phyloP scores from a whole-genome alignment of 2,888 invertebrate genomes.

The Drosophila percnosoma region DNA sequence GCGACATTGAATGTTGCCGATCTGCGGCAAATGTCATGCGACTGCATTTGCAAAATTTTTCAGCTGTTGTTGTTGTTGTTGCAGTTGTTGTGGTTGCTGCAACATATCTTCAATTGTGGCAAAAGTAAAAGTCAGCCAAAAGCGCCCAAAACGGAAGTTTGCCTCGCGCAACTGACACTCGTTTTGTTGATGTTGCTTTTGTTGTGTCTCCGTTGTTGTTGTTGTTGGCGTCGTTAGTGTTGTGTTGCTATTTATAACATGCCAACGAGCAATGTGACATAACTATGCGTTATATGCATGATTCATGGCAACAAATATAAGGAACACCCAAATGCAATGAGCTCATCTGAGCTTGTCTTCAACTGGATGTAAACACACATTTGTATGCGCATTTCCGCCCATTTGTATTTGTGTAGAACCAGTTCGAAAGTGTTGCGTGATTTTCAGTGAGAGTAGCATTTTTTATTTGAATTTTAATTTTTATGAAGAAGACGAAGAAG shows the following conservation, averaged over 20 bases:
- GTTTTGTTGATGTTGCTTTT: constrained; percentile 26
- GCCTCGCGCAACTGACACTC: constrained; percentile 29
- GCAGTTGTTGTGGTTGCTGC: constrained; percentile 20
- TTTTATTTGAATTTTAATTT: neutral
- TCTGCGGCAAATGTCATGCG: constrained; percentile 71
- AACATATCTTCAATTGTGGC: constrained; percentile 51
- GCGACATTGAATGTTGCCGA: constrained; percentile 72
- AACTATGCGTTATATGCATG: constrained; percentile 45
- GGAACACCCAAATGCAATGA: constrained; percentile 61
- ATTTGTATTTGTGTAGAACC: constrained; percentile 24
- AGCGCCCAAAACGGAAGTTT: constrained; percentile 61
- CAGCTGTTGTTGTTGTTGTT: constrained; percentile 9
- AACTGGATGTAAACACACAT: neutral
- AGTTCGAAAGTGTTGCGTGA: constrained; percentile 27
- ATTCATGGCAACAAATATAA: constrained; percentile 51
- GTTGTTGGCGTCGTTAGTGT: constrained; percentile 23
- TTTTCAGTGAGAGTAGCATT: neutral
- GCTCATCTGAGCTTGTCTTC: constrained; percentile 40
- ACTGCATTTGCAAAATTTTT: constrained; percentile 56
- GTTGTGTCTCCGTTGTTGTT: constrained; percentile 25
- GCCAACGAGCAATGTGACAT: constrained; percentile 40
- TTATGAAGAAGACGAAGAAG: neutral
- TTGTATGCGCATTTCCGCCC: constrained; percentile 9
- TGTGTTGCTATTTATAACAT: constrained; percentile 46
- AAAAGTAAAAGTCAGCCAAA: constrained; percentile 69